Evolutionary conservation across 2,888 invertebrate species (phyloP), one percentile per base, ranked within the genome.

Genomic region (Nemoura dubitans): DNA sequence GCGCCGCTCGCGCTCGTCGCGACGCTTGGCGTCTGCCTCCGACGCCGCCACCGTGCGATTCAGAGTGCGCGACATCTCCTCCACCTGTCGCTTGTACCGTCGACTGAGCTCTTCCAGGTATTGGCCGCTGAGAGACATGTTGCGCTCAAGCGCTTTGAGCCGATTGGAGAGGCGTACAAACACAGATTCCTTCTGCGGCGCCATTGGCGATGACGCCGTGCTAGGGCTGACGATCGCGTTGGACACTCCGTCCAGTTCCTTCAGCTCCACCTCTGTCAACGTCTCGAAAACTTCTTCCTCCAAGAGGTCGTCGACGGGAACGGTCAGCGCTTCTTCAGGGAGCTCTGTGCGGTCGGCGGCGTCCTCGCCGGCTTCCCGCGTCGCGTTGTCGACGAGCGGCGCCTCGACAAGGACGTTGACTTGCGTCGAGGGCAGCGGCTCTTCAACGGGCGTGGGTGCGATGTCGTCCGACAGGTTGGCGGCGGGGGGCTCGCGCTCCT

Each of bases 51-150:
- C 93, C 0, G 97, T 96, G 89, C 96, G 96, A 89, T 97, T 96
- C 89, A 97, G 94, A 2, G 96, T 94, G 89, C 95, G 94, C 91
- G 98, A 97, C 94, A 98, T 96, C 90, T 98, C 98, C 91, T 99
- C 98, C 85, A 98, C 98, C 92, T 99, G 98, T 89, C 97, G 97
- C 91, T 98, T 98, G 92, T 99, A 99, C 25, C 98, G 94, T 86
- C 97, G 95, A 92, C 98, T 98, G 89, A 99, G 92, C 91, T 99
- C 99, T 91, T 99, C 99, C 89, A 99, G 93, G 91, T 99, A 99
- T 91, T 98, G 98, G 87, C 97, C 97, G 89, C 98, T 98, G 77
- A 99, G 93, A 21, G 98, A 98, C 95, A 99, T 97, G 92, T 99
- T 99, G 89, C 97, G 94, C 92, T 99, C 99, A 89, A 99, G 93